Percentiles rank a stretch among this genome's conserved stretches.
These are phyloP conservation scores for Drosophila oshimai DNA, from an alignment of 1,140 invertebrate species.

Conservation along the genomic window DNA sequence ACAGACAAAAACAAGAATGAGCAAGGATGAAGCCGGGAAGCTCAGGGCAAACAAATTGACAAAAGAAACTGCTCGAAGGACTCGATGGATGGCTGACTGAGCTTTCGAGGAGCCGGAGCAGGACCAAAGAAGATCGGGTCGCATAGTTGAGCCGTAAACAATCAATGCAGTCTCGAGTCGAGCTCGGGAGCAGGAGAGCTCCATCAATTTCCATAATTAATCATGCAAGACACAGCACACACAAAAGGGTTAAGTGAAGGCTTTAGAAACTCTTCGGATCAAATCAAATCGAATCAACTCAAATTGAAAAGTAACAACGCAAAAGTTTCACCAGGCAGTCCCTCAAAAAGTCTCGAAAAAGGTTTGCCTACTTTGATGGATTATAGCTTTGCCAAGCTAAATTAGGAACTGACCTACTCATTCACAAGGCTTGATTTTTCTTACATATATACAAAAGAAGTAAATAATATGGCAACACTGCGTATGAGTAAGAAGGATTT, in stretches of 20 bases:
- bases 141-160: conserved; percentile 30
- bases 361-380: background rate
- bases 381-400: background rate
- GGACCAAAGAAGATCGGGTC: background rate
- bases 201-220: conserved; percentile 43
- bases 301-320: conserved; percentile 16
- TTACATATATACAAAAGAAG: background rate
- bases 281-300: conserved; percentile 23
- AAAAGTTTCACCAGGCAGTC: background rate
- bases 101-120: background rate
- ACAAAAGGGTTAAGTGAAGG: conserved; percentile 29
- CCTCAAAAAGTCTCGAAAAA: background rate
- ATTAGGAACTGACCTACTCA: no score
- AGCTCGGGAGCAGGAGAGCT: background rate
- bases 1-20: conserved; percentile 8
- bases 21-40: background rate
- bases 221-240: conserved; percentile 34
- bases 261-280: conserved; percentile 2
- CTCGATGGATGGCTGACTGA: conserved; percentile 22
- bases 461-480: background rate
- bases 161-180: conserved; percentile 28
- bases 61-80: conserved; percentile 39
- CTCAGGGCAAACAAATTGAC: conserved; percentile 25
- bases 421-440: background rate
- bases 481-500: background rate